These are phyloP conservation scores for Antechinus flavipes DNA, from an alignment of 2,113 vertebrate species.

Conservation along the genomic window DNA sequence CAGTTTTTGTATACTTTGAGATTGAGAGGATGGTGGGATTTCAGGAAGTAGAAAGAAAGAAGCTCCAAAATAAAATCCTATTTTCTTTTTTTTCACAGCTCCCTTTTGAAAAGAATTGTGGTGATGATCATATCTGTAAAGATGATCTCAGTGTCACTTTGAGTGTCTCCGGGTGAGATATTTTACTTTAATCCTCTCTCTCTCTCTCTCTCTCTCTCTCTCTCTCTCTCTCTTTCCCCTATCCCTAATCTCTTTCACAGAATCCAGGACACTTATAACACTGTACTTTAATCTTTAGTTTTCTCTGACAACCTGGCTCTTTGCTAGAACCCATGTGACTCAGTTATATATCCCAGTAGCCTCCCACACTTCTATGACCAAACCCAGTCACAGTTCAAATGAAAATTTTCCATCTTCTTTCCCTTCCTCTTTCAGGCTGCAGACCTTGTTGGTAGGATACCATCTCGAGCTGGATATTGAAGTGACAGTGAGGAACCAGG, in stretches of 20 bases:
- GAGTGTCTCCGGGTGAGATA: slow-evolving; percentile 84
- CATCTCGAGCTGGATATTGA: slow-evolving; percentile 83
- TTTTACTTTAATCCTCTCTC: not conserved
- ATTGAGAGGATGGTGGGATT: not conserved
- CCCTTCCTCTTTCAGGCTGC: slow-evolving; percentile 52
- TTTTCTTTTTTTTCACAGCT: slow-evolving; percentile 79
- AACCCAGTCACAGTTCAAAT: not conserved
- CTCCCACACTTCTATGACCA: not conserved
- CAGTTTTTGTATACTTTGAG: not conserved
- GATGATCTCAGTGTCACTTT: slow-evolving; percentile 88
- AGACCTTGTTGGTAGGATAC: slow-evolving; percentile 83
- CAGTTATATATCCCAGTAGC: not conserved
- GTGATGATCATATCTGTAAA: slow-evolving; percentile 83
- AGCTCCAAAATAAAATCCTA: not conserved
- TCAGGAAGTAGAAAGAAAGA: not conserved
- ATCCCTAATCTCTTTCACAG: not conserved
- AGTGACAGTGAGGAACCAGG: slow-evolving; percentile 83
- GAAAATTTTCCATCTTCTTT: not conserved
- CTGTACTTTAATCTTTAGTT: not conserved
- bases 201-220: not conserved
- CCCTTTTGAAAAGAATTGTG: slow-evolving; percentile 91
- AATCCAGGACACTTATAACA: not conserved
- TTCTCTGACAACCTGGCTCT: not conserved
- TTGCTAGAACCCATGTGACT: not conserved
- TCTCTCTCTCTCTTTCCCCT: too few species aligned